Percentiles rank a stretch among this genome's conserved stretches.
phyloP scores from a whole-genome alignment of 2,888 invertebrate genomes.

The Erebia palarica region DNA sequence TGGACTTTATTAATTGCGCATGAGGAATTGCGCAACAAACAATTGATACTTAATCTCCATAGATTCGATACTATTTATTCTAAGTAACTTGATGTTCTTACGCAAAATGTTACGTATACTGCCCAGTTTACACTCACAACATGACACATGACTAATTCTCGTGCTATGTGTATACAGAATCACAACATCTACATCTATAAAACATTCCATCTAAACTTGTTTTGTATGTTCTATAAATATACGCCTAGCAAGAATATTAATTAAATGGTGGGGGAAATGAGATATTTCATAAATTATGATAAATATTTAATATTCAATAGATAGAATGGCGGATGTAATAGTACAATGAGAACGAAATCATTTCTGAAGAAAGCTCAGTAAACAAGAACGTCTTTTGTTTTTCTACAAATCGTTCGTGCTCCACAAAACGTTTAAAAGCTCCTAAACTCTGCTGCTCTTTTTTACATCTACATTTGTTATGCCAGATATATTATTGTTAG shows the following conservation, averaged over 20 bases:
- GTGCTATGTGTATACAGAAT: constrained; percentile 25
- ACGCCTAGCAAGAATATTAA: not conserved
- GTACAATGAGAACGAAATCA: not conserved
- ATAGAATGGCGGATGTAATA: not conserved
- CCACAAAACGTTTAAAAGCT: too few relatives aligned
- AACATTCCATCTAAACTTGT: constrained; percentile 32
- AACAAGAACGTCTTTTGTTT: not conserved
- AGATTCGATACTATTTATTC: constrained; percentile 2
- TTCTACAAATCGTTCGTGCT: too few relatives aligned
- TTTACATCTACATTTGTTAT: too few relatives aligned
- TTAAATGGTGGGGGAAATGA: not conserved
- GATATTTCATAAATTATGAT: not conserved
- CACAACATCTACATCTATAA: constrained; percentile 24
- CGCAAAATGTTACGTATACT: constrained; percentile 20
- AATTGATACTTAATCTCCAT: constrained; percentile 10
- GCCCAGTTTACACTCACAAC: constrained; percentile 22
- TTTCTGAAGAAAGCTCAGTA: not conserved
- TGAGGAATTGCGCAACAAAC: constrained; percentile 7
- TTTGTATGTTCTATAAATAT: constrained; percentile 3
- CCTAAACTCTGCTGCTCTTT: too few relatives aligned
- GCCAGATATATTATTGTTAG: too few relatives aligned
- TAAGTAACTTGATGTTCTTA: constrained; percentile 18
- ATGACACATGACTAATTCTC: constrained; percentile 29
- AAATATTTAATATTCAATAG: not conserved
- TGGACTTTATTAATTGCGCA: constrained; percentile 17